A percentile compares a stretch with the other conserved stretches of the same genome.
Evolutionary conservation across 2,797 vertebrate genomes (phyloP).

Genomic region (Myotis daubentonii): DNA sequence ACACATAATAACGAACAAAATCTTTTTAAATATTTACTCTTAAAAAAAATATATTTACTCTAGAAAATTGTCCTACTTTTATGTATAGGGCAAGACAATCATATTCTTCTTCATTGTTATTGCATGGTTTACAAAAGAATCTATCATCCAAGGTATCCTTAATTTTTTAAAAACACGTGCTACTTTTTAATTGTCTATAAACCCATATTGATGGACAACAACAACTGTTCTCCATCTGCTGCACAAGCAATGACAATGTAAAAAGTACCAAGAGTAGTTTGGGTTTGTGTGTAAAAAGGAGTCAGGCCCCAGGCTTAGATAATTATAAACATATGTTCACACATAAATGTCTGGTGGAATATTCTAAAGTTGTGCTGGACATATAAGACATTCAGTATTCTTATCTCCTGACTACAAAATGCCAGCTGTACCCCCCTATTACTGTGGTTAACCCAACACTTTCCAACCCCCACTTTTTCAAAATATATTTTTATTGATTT

Average conservation of each 20-base stretch:
- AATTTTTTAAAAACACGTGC: neutral
- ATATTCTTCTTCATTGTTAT: neutral
- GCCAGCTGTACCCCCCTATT: neutral
- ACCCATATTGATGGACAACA: neutral
- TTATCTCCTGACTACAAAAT: neutral
- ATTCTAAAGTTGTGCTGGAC: neutral
- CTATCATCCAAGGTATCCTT: neutral
- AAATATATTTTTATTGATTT: too few relatives aligned
- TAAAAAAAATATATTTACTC: neutral
- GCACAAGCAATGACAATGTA: neutral
- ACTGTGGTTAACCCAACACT: neutral
- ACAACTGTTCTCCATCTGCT: neutral
- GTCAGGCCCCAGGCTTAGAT: neutral
- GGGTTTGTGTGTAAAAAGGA: neutral
- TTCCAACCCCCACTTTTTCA: neutral
- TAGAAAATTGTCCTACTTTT: neutral
- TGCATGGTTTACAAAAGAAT: neutral
- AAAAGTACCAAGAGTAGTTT: neutral
- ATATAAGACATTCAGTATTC: neutral
- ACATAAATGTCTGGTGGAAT: neutral
- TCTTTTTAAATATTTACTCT: neutral
- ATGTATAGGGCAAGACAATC: neutral
- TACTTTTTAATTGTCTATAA: neutral
- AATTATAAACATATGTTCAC: neutral
- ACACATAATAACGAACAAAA: neutral